Percentiles rank a stretch among this genome's conserved stretches.
These are phyloP conservation scores for Oncorhynchus tshawytscha DNA, from an alignment of 2,113 vertebrate species.

Conservation along the genomic window DNA sequence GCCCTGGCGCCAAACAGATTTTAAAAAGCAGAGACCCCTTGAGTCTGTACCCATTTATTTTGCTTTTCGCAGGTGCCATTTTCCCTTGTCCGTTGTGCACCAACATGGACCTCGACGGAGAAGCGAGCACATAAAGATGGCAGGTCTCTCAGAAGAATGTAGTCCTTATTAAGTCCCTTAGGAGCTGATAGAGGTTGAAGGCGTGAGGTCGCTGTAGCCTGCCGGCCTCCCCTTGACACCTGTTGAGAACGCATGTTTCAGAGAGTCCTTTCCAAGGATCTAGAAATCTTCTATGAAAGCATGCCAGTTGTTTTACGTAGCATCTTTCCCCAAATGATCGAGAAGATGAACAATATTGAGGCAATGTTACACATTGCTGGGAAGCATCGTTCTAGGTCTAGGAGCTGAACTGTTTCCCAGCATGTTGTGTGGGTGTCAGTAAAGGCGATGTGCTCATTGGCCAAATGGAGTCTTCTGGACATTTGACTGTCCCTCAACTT, in stretches of 20 bases:
- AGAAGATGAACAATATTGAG: background rate
- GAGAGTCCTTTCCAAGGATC: background rate
- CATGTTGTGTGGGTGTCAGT: background rate
- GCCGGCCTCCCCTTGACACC: conserved; percentile 57
- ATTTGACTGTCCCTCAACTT: conserved; percentile 46
- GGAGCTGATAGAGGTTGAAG: conserved; percentile 51
- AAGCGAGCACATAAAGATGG: no score
- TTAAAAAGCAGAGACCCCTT: background rate
- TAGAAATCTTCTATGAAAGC: background rate
- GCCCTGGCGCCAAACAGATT: background rate
- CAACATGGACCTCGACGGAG: background rate
- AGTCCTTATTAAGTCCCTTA: conserved; percentile 50
- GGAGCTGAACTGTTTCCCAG: background rate
- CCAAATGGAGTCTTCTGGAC: conserved; percentile 64
- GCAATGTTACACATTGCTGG: background rate
- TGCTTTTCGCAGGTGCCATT: background rate
- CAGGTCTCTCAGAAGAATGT: conserved; percentile 45
- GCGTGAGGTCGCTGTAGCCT: conserved; percentile 37
- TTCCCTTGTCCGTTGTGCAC: background rate
- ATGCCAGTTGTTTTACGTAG: background rate
- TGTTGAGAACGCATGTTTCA: conserved; percentile 24
- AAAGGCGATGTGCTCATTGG: conserved; percentile 43
- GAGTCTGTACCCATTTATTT: background rate
- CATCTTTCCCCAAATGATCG: background rate
- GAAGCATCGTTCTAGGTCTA: background rate